Conservation (phyloP, 2,888 invertebrate species). For the Pemphredon lugubris region DNA sequence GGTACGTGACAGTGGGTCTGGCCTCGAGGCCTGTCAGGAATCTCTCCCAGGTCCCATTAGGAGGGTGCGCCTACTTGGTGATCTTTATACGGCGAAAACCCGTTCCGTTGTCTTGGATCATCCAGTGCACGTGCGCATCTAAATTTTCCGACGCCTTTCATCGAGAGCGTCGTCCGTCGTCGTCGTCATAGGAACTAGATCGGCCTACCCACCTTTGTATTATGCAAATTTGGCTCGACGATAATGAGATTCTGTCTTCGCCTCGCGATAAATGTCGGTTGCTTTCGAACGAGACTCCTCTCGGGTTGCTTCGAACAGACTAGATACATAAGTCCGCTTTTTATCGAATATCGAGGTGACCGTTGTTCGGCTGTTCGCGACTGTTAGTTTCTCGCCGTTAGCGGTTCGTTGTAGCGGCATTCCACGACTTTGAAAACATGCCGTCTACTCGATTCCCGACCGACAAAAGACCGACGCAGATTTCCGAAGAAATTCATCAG, state of each 20-base stretch:
- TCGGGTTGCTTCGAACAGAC: too few relatives aligned
- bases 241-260: slow-evolving; percentile 46
- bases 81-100: slow-evolving; percentile 72
- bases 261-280: slow-evolving; percentile 37
- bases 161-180: too few relatives aligned
- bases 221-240: slow-evolving; percentile 41
- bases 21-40: slow-evolving; percentile 72
- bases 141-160: slow-evolving; percentile 48
- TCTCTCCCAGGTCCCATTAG: slow-evolving; percentile 72
- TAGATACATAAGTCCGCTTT: too few relatives aligned
- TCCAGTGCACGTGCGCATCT: slow-evolving; percentile 31
- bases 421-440: slow-evolving; percentile 3
- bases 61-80: slow-evolving; percentile 71
- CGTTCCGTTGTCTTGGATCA: slow-evolving; percentile 58
- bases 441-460: neutral
- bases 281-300: slow-evolving; percentile 41
- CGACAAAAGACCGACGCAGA: slow-evolving; percentile 14
- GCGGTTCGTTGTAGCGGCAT: too few relatives aligned
- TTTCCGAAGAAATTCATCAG: slow-evolving; percentile 42
- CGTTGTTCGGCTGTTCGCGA: neutral
- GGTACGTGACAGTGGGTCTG: slow-evolving; percentile 69
- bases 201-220: slow-evolving; percentile 41
- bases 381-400: neutral
- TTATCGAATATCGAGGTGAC: neutral
- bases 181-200: slow-evolving; percentile 38